These are phyloP conservation scores for Leistus spinibarbis DNA, from an alignment of 2,888 invertebrate species.

Conservation along the genomic window DNA sequence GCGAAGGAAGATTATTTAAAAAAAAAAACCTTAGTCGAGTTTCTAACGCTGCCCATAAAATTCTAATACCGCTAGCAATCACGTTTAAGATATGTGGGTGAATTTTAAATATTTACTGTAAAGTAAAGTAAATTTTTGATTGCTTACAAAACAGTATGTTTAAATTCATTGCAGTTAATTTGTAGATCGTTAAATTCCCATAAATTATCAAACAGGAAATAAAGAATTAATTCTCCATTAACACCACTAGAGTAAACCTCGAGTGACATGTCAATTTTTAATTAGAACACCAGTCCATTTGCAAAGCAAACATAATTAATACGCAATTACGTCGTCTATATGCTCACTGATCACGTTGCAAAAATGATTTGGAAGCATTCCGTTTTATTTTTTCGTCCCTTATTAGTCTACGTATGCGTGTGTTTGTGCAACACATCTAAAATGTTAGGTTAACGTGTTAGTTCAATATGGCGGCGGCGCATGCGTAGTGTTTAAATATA, in stretches of 20 bases:
- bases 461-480: neutral
- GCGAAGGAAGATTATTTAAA: neutral
- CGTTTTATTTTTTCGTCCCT: too few relatives aligned
- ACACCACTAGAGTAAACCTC: neutral
- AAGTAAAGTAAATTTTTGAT: neutral
- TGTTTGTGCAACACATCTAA: neutral
- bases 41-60: neutral
- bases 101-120: neutral
- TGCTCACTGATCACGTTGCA: neutral
- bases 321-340: neutral
- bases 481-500: neutral
- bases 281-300: slow-evolving; percentile 15
- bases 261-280: slow-evolving; percentile 19
- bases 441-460: too few relatives aligned
- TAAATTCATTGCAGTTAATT: neutral
- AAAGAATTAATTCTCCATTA: slow-evolving; percentile 11
- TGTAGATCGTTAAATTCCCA: slow-evolving; percentile 3
- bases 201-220: slow-evolving; percentile 10
- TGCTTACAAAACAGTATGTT: neutral
- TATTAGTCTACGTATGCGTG: neutral
- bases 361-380: too few relatives aligned
- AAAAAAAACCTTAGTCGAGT: neutral
- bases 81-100: neutral
- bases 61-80: neutral
- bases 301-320: slow-evolving; percentile 18